Evolutionary conservation across 2,113 vertebrate species (phyloP), one percentile per base, ranked within the genome.

Genomic region (Eulemur macaco): DNA sequence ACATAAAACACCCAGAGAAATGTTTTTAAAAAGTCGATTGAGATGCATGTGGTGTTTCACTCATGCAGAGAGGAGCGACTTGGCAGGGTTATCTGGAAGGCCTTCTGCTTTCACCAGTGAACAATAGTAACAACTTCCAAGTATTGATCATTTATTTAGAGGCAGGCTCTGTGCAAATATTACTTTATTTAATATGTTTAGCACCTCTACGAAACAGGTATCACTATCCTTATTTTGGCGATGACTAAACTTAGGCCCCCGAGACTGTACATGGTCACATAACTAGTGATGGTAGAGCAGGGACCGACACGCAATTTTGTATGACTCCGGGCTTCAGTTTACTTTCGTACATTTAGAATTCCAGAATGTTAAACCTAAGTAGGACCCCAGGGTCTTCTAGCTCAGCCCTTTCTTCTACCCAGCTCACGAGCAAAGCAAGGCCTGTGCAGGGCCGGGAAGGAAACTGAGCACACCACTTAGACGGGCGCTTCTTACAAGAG

Each of bases 1-100:
- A 88, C 83, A 94, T 85, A 80, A 95, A 92, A 92, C 54, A 47
- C 34, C 54, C 81, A 47, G 86, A 68, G 82, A 92, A 92, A 92
- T 87, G 74, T 58, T 63, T 63, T 63, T 63, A 21, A 85, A n/a
- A 50, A 84, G n/a, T 64, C 52, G 5, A 34, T 91, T 54, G 77
- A 88, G 81, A 92, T 34, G 78, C 86, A 1, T 23, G 21, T 31
- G 81, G 60, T 52, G 82, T 91, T 63, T 64, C 58, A 27, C 34
- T 58, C 77, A 3, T 2, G 84, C 95, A 56, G 86, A 74, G 63
- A 90, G 39, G 63, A 76, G 69, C 2, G 12, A 84, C 80, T 58
- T 58, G 95, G 73, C 56, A 63, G 85, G 64, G 50, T 87, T 47
- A 27, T 88, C 27, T 50, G 89, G 64, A 84, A 66, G 85, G 91